Percentiles rank a stretch among this genome's conserved stretches.
Evolutionary conservation across 2,113 vertebrate genomes (phyloP).

Genomic region (Callorhinus ursinus): DNA sequence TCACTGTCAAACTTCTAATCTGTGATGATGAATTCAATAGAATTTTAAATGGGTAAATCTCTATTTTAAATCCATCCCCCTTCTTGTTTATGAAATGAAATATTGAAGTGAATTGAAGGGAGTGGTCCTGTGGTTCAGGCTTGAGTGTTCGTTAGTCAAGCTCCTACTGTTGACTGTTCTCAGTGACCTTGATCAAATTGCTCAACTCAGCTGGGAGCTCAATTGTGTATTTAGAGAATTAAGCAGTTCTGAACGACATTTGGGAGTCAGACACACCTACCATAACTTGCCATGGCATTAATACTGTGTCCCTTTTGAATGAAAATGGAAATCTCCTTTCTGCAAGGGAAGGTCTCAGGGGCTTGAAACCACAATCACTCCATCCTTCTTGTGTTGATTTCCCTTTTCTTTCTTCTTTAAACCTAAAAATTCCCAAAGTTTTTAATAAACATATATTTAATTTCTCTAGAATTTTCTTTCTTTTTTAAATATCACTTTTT

Average conservation of each 20-base stretch:
- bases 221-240: slow-evolving; percentile 31
- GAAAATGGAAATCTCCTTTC: background rate
- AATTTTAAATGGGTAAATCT: background rate
- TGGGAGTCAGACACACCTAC: background rate
- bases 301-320: background rate
- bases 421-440: background rate
- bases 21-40: background rate
- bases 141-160: background rate
- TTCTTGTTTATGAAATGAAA: background rate
- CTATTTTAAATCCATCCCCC: background rate
- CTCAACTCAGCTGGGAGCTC: background rate
- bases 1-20: background rate
- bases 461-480: background rate
- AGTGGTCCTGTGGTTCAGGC: background rate
- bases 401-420: background rate
- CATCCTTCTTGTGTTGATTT: background rate
- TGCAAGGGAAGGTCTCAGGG: background rate
- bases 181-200: background rate
- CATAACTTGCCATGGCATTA: background rate
- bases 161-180: background rate
- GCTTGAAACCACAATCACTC: background rate
- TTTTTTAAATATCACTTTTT: no score
- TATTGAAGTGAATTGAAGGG: background rate
- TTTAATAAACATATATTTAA: background rate
- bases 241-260: background rate